These are phyloP conservation scores for Drosophila tristis DNA, from an alignment of 1,140 invertebrate species.

Conservation along the genomic window DNA sequence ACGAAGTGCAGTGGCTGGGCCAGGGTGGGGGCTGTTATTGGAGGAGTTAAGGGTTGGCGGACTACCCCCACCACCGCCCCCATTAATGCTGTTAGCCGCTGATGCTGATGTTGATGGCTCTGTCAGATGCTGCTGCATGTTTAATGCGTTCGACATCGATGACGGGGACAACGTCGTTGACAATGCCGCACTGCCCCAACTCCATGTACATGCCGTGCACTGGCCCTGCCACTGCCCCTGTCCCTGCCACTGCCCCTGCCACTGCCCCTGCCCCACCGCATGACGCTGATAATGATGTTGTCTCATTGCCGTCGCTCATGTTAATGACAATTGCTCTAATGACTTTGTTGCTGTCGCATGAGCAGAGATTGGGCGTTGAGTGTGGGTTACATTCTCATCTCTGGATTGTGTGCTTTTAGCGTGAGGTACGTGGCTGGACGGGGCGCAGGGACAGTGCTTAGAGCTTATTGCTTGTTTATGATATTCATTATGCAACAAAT, in stretches of 20 bases:
- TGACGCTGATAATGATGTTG: slow-evolving; percentile 80
- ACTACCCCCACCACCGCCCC: neutral
- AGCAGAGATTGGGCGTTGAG: no score
- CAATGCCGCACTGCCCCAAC: slow-evolving; percentile 38
- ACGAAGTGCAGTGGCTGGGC: slow-evolving; percentile 19
- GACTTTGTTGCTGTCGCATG: slow-evolving; percentile 68
- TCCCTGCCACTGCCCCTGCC: no score
- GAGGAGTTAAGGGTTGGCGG: neutral
- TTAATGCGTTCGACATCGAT: slow-evolving; percentile 78
- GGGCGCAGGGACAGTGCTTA: slow-evolving; percentile 33
- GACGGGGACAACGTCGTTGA: slow-evolving; percentile 56
- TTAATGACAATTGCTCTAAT: slow-evolving; percentile 82
- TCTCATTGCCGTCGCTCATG: slow-evolving; percentile 78
- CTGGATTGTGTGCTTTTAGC: slow-evolving; percentile 7
- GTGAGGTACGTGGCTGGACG: slow-evolving; percentile 3
- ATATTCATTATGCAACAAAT: slow-evolving; percentile 81
- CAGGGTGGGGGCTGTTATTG: neutral
- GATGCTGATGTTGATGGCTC: slow-evolving; percentile 81
- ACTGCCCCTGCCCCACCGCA: slow-evolving; percentile 1
- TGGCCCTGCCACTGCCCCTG: no score
- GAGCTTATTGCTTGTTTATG: slow-evolving; percentile 61
- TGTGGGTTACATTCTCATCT: no score
- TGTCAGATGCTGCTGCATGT: slow-evolving; percentile 81
- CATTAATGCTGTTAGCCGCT: slow-evolving; percentile 80
- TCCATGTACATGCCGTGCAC: no score